These are phyloP conservation scores for Crioceris asparagi DNA, from an alignment of 2,888 invertebrate genomes.

Conservation along the genomic window DNA sequence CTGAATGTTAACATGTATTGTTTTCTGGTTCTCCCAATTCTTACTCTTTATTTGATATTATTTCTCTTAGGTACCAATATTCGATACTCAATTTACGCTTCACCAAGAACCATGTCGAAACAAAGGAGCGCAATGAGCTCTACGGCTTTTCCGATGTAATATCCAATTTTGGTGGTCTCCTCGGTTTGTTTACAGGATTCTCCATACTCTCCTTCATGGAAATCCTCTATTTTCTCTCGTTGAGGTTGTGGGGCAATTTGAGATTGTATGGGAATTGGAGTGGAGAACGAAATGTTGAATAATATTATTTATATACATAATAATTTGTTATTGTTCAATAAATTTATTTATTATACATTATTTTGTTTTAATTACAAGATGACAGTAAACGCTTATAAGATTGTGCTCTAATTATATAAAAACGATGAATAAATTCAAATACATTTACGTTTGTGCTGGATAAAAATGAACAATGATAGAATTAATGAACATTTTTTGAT, in stretches of 20 bases:
- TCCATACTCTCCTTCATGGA: slow-evolving; percentile 23
- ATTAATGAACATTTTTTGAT: no score
- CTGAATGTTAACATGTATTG: no score
- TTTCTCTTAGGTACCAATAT: slow-evolving; percentile 17
- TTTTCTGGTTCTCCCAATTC: no score
- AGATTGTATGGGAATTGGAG: slow-evolving; percentile 19
- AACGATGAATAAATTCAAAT: no score
- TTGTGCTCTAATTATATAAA: no score
- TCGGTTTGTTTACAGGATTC: slow-evolving; percentile 27
- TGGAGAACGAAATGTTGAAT: slow-evolving; percentile 9
- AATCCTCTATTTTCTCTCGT: slow-evolving; percentile 21
- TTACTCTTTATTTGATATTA: background rate
- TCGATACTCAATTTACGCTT: slow-evolving; percentile 19
- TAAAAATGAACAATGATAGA: no score
- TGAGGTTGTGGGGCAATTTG: slow-evolving; percentile 21
- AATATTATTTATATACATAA: no score
- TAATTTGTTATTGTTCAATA: no score
- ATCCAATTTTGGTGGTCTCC: slow-evolving; percentile 26
- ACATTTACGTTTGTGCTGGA: no score
- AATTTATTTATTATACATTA: no score
- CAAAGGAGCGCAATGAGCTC: slow-evolving; percentile 24
- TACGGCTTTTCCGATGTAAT: slow-evolving; percentile 26
- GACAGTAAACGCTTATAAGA: no score
- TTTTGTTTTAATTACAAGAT: no score
- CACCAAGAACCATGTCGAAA: slow-evolving; percentile 19